Conservation (phyloP, 2,797 vertebrate species). For the Tokudaia tokunoshimensis region DNA sequence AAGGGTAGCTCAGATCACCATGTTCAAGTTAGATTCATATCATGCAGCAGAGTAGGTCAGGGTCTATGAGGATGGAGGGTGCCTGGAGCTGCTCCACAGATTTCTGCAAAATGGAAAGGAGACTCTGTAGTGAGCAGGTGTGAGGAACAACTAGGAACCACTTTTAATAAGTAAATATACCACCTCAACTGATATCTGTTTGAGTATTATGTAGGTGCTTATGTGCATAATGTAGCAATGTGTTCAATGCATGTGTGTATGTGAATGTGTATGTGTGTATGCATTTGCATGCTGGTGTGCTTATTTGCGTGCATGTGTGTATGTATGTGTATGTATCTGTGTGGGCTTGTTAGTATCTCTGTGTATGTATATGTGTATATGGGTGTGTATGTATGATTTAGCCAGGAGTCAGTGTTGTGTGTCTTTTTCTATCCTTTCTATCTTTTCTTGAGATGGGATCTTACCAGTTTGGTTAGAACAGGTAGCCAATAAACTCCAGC, state of each 20-base stretch:
- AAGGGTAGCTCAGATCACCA: background rate
- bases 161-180: background rate
- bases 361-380: background rate
- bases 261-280: no score
- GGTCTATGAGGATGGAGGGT: background rate
- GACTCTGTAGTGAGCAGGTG: background rate
- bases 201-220: background rate
- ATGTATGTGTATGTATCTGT: background rate
- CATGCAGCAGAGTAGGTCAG: background rate
- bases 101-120: background rate
- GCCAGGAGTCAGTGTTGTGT: background rate
- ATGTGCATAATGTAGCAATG: background rate
- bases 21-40: background rate
- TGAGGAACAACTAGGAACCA: background rate
- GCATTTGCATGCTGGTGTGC: no score
- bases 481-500: background rate
- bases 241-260: background rate
- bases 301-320: no score
- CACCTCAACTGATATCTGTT: background rate
- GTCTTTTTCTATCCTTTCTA: background rate
- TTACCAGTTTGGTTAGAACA: background rate
- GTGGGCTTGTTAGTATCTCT: background rate
- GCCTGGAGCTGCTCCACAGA: background rate
- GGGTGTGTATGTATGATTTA: background rate
- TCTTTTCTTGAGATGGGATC: background rate